Base-by-base conservation (phyloP, 2,797 vertebrate genomes). In the Nannoperca australis region DNA sequence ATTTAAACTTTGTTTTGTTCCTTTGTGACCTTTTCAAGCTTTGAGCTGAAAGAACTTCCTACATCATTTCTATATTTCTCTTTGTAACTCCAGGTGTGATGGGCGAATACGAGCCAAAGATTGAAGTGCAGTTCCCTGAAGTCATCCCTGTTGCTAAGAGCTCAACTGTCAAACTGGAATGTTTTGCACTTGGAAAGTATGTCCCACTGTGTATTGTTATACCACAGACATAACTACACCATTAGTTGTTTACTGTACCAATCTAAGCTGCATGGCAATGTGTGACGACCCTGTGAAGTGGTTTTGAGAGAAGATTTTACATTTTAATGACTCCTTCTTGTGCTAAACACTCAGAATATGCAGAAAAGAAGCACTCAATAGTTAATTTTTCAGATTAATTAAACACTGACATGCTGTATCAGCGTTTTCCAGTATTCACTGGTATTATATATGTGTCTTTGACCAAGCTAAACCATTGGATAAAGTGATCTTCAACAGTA, bases 31-130 rank as follows among this genome's bases (percentile, higher is more conserved):
- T 81, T 79, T 85, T 73, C 40, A 45, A 44, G 22, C 50, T 38
- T 50, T 53, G 34, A 80, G 63, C 44, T 73, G 70, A 81, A 64
- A 76, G 15, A 64, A 73, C n/a, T 76, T 65, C 49, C 63, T 32
- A 64, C 49, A 66, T 86, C n/a, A 68, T 45, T 51, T 76, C 34
- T 69, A 0, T 67, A n/a, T 87, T 82, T 89, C 7, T 78, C 49
- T 86, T 56, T 81, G 38, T 66, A 42, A 60, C 72, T 78, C 30
- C 95, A 99, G 98, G 97, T 82, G 96, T 97, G 85, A 99, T 99
- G 98, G 98, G 97, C n/a, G 97, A 99, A 93, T 99, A 99, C 1
- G 97, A 99, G 88, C 98, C 98, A 50, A 99, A 99, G 95, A 99
- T 99, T 77, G 98, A 99, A 93, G 97, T 99, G 74, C 97, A 98